Conservation (phyloP, 2,797 vertebrate genomes). For the Sebastes paucispinis region DNA sequence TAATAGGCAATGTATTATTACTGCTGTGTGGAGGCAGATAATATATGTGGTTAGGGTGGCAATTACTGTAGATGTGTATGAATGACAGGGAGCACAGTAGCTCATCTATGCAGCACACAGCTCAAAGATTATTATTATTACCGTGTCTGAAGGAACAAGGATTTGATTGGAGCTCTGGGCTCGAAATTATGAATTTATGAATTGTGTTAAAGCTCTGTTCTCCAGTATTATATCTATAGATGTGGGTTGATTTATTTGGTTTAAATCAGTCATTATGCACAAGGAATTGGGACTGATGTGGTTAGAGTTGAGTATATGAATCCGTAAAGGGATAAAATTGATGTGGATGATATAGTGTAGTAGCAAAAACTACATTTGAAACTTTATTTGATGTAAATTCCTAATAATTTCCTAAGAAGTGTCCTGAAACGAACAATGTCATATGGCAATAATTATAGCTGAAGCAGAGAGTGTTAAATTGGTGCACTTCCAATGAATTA, state of each 20-base stretch:
- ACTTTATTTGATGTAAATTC: background rate
- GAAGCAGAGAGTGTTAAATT: constrained; percentile 10
- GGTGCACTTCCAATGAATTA: constrained; percentile 7
- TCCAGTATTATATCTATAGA: background rate
- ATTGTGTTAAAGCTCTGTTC: background rate
- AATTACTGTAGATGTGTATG: constrained; percentile 21
- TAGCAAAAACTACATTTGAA: background rate
- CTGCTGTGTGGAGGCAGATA: constrained; percentile 19
- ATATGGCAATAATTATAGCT: background rate
- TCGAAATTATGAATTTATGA: background rate
- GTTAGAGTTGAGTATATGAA: background rate
- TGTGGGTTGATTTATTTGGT: background rate
- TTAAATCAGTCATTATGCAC: background rate
- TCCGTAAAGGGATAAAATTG: background rate
- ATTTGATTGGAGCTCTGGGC: constrained; percentile 7
- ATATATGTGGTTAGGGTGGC: constrained; percentile 19
- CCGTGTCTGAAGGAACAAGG: background rate
- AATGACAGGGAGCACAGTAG: constrained; percentile 5
- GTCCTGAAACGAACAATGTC: constrained; percentile 2
- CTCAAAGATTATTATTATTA: constrained; percentile 1
- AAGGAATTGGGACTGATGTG: background rate
- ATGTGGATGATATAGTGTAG: background rate
- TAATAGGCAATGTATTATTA: constrained; percentile 14
- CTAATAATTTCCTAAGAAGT: background rate
- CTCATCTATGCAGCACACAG: constrained; percentile 1